Evolutionary conservation across 2,113 vertebrate species (phyloP).

Genomic region (Sprattus sprattus): DNA sequence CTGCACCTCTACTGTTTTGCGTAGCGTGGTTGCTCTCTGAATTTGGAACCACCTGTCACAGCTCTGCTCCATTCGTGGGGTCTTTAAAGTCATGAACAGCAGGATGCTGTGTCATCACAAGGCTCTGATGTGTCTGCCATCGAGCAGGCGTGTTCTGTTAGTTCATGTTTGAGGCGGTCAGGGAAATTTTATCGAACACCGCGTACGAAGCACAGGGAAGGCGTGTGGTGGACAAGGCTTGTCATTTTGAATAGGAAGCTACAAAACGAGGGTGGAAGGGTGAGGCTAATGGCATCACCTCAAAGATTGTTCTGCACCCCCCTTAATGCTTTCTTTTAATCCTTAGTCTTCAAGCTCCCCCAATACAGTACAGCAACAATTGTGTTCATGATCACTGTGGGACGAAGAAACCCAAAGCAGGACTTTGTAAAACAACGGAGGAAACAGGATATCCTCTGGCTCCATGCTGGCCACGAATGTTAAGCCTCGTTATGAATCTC

Average conservation of each 20-base stretch:
- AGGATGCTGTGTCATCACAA: neutral
- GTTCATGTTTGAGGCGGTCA: neutral
- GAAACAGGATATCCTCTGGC: neutral
- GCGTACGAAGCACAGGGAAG: neutral
- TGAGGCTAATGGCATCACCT: neutral
- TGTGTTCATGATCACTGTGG: neutral
- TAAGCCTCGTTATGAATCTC: neutral
- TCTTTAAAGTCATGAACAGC: neutral
- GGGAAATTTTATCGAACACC: neutral
- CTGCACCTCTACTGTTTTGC: too few relatives aligned
- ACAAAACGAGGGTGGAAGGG: neutral
- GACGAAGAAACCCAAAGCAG: neutral
- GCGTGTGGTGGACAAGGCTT: neutral
- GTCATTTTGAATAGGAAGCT: neutral
- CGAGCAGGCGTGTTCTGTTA: constrained; percentile 7
- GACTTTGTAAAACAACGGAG: neutral
- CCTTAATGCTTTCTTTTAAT: too few relatives aligned
- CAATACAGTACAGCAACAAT: neutral
- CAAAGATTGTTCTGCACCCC: neutral
- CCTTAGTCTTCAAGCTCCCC: too few relatives aligned
- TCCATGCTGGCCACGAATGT: neutral
- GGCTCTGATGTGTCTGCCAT: neutral
- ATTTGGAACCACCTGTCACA: neutral
- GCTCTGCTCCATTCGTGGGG: neutral
- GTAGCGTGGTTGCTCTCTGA: too few relatives aligned